A percentile compares a stretch with the other conserved stretches of the same genome.
Conservation (phyloP, 2,113 vertebrate genomes). For the Buteo buteo region DNA sequence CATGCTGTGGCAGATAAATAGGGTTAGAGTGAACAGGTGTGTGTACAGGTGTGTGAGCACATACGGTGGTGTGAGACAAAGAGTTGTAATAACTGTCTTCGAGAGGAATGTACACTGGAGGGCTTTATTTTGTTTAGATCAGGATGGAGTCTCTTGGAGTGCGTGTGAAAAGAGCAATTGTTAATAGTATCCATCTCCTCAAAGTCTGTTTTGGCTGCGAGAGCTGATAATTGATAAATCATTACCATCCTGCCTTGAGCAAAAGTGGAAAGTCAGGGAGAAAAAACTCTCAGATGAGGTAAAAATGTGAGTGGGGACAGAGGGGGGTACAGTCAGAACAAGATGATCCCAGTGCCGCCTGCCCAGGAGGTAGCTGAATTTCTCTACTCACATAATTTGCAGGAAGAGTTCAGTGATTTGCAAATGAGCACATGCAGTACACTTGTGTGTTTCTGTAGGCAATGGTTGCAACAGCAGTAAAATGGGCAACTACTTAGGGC, state of each 20-base stretch:
- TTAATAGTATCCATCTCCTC: constrained; percentile 45
- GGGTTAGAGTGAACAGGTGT: constrained; percentile 63
- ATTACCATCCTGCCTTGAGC: not conserved
- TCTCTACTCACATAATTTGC: constrained; percentile 61
- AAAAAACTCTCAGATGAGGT: not conserved
- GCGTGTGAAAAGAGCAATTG: constrained; percentile 60
- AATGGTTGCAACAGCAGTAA: constrained; percentile 64
- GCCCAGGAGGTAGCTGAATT: constrained; percentile 54
- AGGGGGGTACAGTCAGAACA: not conserved
- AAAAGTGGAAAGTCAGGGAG: not conserved
- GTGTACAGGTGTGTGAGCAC: constrained; percentile 13
- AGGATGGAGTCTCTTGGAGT: constrained; percentile 47
- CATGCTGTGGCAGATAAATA: constrained; percentile 53
- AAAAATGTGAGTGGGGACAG: not conserved
- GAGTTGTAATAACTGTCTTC: not conserved
- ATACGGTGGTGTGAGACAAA: not conserved
- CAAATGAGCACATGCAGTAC: constrained; percentile 57
- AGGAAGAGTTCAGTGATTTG: constrained; percentile 68
- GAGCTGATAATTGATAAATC: constrained; percentile 38
- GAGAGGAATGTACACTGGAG: not conserved
- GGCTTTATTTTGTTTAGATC: constrained; percentile 54
- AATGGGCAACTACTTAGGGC: constrained; percentile 67
- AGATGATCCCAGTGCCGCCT: constrained; percentile 3
- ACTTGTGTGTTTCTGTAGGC: constrained; percentile 65
- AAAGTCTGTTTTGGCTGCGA: constrained; percentile 43